A percentile compares a stretch with the other conserved stretches of the same genome.
phyloP scores from a whole-genome alignment of 2,797 vertebrate genomes.

The Tangara arthus region DNA sequence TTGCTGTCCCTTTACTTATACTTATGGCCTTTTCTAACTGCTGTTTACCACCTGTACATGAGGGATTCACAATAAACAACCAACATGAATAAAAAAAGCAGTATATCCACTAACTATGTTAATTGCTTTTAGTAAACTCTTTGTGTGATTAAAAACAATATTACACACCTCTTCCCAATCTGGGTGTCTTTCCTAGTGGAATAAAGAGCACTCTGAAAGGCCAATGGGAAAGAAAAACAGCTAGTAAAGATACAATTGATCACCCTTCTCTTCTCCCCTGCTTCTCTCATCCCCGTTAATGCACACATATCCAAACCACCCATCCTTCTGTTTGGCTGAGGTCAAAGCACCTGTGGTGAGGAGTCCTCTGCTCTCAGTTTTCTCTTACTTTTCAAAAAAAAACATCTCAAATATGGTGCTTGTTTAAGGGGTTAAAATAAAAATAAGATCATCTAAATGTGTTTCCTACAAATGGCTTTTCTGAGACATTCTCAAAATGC shows the following conservation, averaged over 20 bases:
- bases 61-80: not conserved
- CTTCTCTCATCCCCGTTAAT: not conserved
- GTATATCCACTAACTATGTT: not conserved
- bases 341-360: not conserved
- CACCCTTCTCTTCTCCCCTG: not conserved
- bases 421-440: not conserved
- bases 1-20: not conserved
- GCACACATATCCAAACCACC: not conserved
- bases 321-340: not conserved
- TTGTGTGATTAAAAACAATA: not conserved
- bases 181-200: not conserved
- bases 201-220: not conserved
- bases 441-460: not conserved
- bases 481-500: not conserved
- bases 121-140: not conserved
- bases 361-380: not conserved
- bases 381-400: not conserved
- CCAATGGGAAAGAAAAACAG: not conserved
- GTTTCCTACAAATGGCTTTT: not conserved
- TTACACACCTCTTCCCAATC: not conserved
- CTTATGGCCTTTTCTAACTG: not conserved
- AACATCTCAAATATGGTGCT: not conserved
- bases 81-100: not conserved
- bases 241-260: not conserved
- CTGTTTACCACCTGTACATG: not conserved